Percentiles rank a stretch among this genome's conserved stretches.
phyloP scores from a whole-genome alignment of 2,888 invertebrate species.

The Laothoe populi region DNA sequence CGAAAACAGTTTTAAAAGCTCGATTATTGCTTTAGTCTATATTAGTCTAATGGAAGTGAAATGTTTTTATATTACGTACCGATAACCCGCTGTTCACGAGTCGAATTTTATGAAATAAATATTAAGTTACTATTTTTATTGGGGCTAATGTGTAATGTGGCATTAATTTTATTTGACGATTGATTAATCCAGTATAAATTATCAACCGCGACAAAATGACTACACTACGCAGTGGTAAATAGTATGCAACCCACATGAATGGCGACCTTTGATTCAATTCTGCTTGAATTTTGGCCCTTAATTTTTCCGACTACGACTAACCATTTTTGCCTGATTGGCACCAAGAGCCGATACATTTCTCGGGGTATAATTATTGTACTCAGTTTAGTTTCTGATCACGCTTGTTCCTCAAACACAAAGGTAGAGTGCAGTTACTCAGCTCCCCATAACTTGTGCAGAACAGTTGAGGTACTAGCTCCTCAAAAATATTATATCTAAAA shows the following conservation, averaged over 20 bases:
- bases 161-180: background rate
- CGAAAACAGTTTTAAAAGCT: background rate
- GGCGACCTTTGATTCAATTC: no score
- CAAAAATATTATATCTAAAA: background rate
- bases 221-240: no score
- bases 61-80: background rate
- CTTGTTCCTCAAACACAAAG: background rate
- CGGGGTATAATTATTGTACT: no score
- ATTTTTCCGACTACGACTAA: no score
- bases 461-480: no score
- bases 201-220: no score
- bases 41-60: background rate
- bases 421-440: no score
- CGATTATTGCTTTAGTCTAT: conserved; percentile 1
- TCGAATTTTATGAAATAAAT: background rate
- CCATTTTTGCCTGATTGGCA: no score
- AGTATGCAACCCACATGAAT: no score
- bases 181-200: no score
- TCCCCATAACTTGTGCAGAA: background rate
- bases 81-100: background rate
- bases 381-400: background rate
- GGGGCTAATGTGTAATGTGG: background rate
- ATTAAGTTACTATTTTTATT: background rate
- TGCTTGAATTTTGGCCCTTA: no score
- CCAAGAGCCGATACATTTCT: no score